Conservation (phyloP, 1,140 invertebrate genomes). For the Linepithema humile region DNA sequence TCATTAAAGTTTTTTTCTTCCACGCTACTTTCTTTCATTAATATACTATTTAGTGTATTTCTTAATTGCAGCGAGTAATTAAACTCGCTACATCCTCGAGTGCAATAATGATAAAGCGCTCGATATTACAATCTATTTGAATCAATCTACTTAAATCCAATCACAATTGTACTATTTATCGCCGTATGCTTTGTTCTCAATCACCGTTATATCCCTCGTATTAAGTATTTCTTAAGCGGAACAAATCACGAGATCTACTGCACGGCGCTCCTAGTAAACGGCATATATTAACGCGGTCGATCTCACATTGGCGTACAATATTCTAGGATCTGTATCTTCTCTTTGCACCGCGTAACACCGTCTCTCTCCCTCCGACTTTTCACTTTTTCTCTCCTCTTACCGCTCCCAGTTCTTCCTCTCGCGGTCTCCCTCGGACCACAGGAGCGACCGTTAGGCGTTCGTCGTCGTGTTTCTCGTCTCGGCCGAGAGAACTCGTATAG, state of each 20-base stretch:
- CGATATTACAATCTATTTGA: not conserved
- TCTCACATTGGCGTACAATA: conserved; percentile 14
- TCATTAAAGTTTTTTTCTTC: not conserved
- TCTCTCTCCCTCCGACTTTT: conserved; percentile 25
- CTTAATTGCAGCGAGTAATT: not conserved
- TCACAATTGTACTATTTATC: not conserved
- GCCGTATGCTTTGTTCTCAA: not conserved
- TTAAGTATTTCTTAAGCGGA: not conserved
- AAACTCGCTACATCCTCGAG: not conserved
- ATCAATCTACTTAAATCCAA: not conserved
- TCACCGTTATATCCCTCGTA: not conserved
- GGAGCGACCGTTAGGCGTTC: conserved; percentile 36
- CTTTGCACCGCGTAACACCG: not conserved
- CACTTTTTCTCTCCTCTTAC: conserved; percentile 37
- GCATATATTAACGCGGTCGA: conserved; percentile 28
- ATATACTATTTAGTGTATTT: not conserved
- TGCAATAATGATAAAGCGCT: not conserved
- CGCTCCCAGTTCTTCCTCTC: conserved; percentile 54
- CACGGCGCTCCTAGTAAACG: not conserved
- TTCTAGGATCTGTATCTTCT: conserved; percentile 38
- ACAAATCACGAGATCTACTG: conserved; percentile 30
- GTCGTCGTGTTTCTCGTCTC: conserved; percentile 44
- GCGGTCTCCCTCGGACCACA: conserved; percentile 75
- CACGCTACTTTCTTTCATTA: conserved; percentile 3
- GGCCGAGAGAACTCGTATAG: conserved; percentile 45